A percentile compares a stretch with the other conserved stretches of the same genome.
Evolutionary conservation across 2,888 invertebrate genomes (phyloP).

Genomic region (Oscheius myriophilus): DNA sequence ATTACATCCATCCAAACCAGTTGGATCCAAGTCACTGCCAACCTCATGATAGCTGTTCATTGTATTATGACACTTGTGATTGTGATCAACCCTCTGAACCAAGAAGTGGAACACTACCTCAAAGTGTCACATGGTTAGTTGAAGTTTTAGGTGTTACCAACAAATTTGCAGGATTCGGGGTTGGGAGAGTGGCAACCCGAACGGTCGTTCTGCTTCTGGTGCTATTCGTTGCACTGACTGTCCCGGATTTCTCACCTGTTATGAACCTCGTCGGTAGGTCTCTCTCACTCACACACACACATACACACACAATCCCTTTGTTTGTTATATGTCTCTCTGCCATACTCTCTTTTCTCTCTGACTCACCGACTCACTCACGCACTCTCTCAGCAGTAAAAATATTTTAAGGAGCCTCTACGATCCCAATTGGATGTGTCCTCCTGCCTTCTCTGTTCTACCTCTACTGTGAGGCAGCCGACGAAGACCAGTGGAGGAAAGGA

Average conservation of each 20-base stretch:
- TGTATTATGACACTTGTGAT: slow-evolving; percentile 69
- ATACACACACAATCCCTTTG: too few relatives aligned
- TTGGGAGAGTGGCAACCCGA: slow-evolving; percentile 57
- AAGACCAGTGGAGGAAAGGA: slow-evolving; percentile 59
- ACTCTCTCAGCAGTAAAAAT: background rate
- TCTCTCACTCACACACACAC: too few relatives aligned
- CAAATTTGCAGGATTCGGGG: slow-evolving; percentile 59
- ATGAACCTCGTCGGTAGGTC: slow-evolving; percentile 56
- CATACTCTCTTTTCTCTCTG: background rate
- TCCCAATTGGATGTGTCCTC: slow-evolving; percentile 62
- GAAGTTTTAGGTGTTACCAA: background rate
- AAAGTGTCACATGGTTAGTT: slow-evolving; percentile 57
- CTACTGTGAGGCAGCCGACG: slow-evolving; percentile 54
- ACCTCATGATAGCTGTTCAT: slow-evolving; percentile 69
- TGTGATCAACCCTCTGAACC: slow-evolving; percentile 67
- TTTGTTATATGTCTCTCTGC: too few relatives aligned
- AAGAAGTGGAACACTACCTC: slow-evolving; percentile 66
- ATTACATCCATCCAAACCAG: slow-evolving; percentile 61
- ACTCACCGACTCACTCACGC: background rate
- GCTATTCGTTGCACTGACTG: slow-evolving; percentile 60
- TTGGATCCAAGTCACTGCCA: slow-evolving; percentile 60
- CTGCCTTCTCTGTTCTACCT: slow-evolving; percentile 61
- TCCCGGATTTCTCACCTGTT: slow-evolving; percentile 68
- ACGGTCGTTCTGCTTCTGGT: slow-evolving; percentile 57
- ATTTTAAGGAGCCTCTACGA: slow-evolving; percentile 52